Percentiles rank a stretch among this genome's conserved stretches.
phyloP scores from a whole-genome alignment of 2,797 vertebrate species.

The Cirrhinus molitorella region DNA sequence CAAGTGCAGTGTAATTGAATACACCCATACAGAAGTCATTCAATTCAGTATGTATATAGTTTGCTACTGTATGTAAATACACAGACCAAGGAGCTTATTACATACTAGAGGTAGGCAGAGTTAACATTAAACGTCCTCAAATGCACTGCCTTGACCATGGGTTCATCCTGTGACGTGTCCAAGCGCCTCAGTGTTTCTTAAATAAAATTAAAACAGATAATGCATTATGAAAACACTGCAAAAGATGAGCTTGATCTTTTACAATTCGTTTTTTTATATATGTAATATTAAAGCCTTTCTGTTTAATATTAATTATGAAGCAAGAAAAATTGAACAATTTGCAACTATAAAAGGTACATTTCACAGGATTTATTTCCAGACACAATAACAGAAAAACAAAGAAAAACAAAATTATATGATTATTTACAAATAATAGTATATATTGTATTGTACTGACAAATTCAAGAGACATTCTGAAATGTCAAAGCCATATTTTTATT shows the following conservation, averaged over 20 bases:
- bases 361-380: too few relatives aligned
- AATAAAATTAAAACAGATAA: neutral
- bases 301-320: too few relatives aligned
- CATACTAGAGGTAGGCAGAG: neutral
- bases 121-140: neutral
- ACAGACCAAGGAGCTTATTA: neutral
- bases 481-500: too few relatives aligned
- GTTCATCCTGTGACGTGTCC: neutral
- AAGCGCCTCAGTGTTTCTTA: neutral
- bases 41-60: neutral
- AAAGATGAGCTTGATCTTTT: too few relatives aligned
- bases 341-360: too few relatives aligned
- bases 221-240: neutral
- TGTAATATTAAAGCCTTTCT: neutral
- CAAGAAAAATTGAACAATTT: too few relatives aligned
- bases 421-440: too few relatives aligned
- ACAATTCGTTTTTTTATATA: too few relatives aligned
- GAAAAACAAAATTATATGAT: too few relatives aligned
- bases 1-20: neutral
- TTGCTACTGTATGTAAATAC: conserved; percentile 4
- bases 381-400: too few relatives aligned
- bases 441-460: too few relatives aligned
- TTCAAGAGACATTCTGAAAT: too few relatives aligned
- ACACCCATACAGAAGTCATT: neutral
- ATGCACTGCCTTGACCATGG: neutral